Conservation (phyloP, 2,797 vertebrate genomes). For the Poecilia picta region DNA sequence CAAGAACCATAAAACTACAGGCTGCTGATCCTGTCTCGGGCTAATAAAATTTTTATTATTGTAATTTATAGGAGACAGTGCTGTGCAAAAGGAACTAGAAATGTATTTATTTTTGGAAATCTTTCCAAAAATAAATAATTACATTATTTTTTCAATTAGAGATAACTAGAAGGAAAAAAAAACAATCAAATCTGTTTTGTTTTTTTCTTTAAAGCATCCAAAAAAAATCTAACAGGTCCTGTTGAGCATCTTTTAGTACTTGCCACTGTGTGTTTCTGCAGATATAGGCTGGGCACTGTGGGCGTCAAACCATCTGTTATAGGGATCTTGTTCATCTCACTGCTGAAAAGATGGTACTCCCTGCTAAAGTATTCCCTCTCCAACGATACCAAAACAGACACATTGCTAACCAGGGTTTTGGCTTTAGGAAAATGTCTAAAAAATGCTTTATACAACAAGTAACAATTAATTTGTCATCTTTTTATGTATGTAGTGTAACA, state of each 20-base stretch:
- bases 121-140: background rate
- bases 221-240: background rate
- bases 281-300: constrained; percentile 11
- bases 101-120: too few relatives aligned
- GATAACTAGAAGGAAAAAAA: background rate
- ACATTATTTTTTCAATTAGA: background rate
- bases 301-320: constrained; percentile 24
- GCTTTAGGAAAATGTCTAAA: background rate
- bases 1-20: background rate
- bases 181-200: background rate
- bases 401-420: background rate
- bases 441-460: background rate
- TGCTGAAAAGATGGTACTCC: background rate
- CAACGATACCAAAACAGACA: background rate
- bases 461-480: background rate
- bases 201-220: background rate
- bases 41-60: background rate
- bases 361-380: constrained; percentile 1
- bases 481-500: background rate
- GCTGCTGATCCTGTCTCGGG: background rate
- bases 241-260: constrained; percentile 1
- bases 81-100: background rate
- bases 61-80: background rate
- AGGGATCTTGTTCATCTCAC: constrained; percentile 6
- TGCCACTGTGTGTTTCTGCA: constrained; percentile 4